These are phyloP conservation scores for Cephonodes hylas DNA, from an alignment of 2,888 invertebrate genomes.

Conservation along the genomic window DNA sequence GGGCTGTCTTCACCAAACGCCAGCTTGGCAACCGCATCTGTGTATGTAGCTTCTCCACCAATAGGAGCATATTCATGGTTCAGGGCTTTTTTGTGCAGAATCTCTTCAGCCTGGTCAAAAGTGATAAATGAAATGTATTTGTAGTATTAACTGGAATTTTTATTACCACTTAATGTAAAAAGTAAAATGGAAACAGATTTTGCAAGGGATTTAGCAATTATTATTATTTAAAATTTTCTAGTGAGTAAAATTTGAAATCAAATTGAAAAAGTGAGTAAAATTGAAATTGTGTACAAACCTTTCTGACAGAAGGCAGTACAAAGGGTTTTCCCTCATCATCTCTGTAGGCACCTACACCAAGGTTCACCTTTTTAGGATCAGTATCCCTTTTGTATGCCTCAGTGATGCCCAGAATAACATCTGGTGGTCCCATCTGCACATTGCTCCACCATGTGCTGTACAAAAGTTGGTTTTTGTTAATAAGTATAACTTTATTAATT, in stretches of 20 bases:
- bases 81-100: constrained; percentile 83
- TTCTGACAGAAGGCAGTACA: constrained; percentile 92
- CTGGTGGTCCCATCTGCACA: constrained; percentile 98
- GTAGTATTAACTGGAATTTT: not conserved
- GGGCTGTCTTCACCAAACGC: constrained; percentile 92
- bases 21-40: constrained; percentile 89
- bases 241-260: no score
- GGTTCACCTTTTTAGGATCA: constrained; percentile 96
- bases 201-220: no score
- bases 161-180: no score
- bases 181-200: no score
- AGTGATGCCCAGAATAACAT: constrained; percentile 97
- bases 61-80: constrained; percentile 99
- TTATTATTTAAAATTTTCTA: no score
- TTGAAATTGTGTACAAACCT: constrained; percentile 81
- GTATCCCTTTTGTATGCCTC: constrained; percentile 96
- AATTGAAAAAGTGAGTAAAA: no score
- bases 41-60: constrained; percentile 91
- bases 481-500: no score
- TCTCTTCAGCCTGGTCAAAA: constrained; percentile 88
- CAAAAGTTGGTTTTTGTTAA: constrained; percentile 21
- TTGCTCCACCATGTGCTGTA: constrained; percentile 91
- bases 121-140: not conserved
- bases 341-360: constrained; percentile 98
- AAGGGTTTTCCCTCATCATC: constrained; percentile 98